Conservation (phyloP, 2,888 invertebrate genomes). For the Griposia aprilina region DNA sequence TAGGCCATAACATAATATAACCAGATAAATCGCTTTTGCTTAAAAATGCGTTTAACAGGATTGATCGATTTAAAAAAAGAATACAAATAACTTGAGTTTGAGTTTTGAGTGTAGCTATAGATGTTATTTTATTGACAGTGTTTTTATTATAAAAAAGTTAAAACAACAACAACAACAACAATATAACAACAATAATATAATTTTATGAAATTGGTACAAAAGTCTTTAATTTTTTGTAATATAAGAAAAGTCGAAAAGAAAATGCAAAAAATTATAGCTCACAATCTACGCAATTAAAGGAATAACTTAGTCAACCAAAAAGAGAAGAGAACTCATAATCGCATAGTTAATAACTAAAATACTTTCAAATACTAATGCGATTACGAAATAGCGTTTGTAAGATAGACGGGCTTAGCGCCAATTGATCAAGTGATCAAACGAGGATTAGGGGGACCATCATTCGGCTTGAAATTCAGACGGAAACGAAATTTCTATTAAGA, state of each 20-base stretch:
- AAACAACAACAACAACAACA: not conserved
- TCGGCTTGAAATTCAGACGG: conserved; percentile 49
- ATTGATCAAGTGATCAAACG: conserved; percentile 77
- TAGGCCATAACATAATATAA: not conserved
- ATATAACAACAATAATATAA: no score
- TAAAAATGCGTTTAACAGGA: no score
- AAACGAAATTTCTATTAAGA: conserved; percentile 41
- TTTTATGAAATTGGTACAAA: not conserved
- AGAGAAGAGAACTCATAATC: not conserved
- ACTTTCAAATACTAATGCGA: conserved; percentile 65
- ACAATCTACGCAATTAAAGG: not conserved
- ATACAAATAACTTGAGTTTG: no score
- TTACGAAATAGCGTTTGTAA: conserved; percentile 61
- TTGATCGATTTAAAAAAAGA: no score
- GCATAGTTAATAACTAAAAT: conserved; percentile 42
- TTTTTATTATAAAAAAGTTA: not conserved
- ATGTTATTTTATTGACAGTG: not conserved
- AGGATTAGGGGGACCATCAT: conserved; percentile 65
- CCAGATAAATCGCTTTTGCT: no score
- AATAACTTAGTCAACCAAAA: not conserved
- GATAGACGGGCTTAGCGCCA: conserved; percentile 70
- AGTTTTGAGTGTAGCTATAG: not conserved
- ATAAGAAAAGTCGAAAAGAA: not conserved
- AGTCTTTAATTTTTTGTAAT: not conserved
- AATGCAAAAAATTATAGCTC: not conserved